These are phyloP conservation scores for Polyommatus icarus DNA, from an alignment of 2,888 invertebrate genomes.

Conservation along the genomic window DNA sequence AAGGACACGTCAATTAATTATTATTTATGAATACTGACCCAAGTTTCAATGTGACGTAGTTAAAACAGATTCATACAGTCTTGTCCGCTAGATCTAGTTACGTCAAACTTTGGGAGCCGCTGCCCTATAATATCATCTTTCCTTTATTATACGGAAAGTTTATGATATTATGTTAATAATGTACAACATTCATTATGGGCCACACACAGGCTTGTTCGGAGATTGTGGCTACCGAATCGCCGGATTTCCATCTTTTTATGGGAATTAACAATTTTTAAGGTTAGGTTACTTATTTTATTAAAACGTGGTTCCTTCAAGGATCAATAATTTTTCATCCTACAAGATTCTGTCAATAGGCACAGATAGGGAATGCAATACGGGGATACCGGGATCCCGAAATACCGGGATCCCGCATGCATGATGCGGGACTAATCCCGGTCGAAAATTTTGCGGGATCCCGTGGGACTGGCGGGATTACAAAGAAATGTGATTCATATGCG, in stretches of 20 bases:
- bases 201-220: constrained; percentile 44
- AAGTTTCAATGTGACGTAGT: neutral
- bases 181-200: constrained; percentile 43
- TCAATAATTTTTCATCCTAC: neutral
- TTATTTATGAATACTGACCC: neutral
- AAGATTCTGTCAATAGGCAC: neutral
- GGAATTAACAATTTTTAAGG: neutral
- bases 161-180: constrained; percentile 51
- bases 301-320: neutral
- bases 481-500: no score
- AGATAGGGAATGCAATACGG: no score
- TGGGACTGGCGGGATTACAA: no score
- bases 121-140: constrained; percentile 35
- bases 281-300: neutral
- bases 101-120: constrained; percentile 25
- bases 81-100: constrained; percentile 8
- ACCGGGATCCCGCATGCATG: no score
- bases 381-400: no score
- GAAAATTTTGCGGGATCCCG: no score
- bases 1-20: no score
- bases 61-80: neutral
- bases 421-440: no score
- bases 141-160: constrained; percentile 47
- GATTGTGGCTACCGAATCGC: constrained; percentile 23
- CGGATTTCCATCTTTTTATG: constrained; percentile 29